phyloP scores from a whole-genome alignment of 1,140 invertebrate genomes.

The Trichonephila clavipes region DNA sequence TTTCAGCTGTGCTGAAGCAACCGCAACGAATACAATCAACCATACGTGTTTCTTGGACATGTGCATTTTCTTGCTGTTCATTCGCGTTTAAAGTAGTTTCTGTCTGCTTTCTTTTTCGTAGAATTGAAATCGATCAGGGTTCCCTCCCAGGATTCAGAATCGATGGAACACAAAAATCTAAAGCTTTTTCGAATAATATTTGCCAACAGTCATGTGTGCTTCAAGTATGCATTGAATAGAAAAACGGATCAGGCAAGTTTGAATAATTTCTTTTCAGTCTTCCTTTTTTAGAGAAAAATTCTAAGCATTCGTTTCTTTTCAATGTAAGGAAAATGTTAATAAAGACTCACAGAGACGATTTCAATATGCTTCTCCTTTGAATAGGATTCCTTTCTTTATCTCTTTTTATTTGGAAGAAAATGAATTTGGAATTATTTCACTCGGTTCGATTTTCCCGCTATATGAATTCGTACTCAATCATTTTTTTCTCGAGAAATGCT shows the following conservation, averaged over 20 bases:
- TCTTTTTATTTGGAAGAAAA: background rate
- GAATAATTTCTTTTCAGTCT: conserved; percentile 8
- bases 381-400: background rate
- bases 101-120: background rate
- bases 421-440: conserved; percentile 10
- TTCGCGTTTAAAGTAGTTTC: background rate
- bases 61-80: conserved; percentile 36
- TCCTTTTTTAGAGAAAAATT: background rate
- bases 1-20: background rate
- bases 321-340: conserved; percentile 4
- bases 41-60: background rate
- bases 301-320: conserved; percentile 18
- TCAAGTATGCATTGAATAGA: background rate
- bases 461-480: background rate
- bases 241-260: conserved; percentile 17
- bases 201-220: background rate
- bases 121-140: conserved; percentile 18
- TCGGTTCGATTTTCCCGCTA: background rate
- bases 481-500: background rate
- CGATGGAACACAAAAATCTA: conserved; percentile 42
- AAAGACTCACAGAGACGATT: background rate
- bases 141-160: conserved; percentile 16
- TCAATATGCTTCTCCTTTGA: background rate
- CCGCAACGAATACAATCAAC: conserved; percentile 6
- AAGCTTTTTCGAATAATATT: conserved; percentile 34